Evolutionary conservation across 2,888 invertebrate species (phyloP), one percentile per base, ranked within the genome.

Genomic region (Enchytraeus crypticus): DNA sequence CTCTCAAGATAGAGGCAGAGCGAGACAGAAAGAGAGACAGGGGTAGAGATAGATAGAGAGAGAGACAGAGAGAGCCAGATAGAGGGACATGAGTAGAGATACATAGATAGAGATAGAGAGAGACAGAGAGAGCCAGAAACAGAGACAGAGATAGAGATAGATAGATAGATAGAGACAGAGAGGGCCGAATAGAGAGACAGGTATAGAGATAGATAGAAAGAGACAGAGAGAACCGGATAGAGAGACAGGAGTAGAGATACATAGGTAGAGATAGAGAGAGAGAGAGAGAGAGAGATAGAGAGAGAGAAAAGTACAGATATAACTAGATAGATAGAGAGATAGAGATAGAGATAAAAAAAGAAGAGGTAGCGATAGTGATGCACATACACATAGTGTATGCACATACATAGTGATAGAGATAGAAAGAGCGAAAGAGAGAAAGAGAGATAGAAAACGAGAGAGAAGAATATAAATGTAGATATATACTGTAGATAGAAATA

Each of bases 81-180:
- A 57, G 47, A 55, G 47, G 49, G 49, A 57, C 26, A 53, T 29
- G 32, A 18, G n/a, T 5, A 51, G 47, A 57, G 57, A 57, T 4
- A 57, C 49, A 57, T 8, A 57, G 51, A 56, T 26, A 57, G 11
- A 57, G 47, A 55, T 4, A 51, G 2, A 51, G 51, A 57, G 47
- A 57, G 49, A 57, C 14, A 57, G 5, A 57, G 21, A 57, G 49
- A 57, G 27, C 47, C 27, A 57, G 47, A 57, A 3, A 55, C 26
- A 57, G 47, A 57, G 47, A 57, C 27, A 57, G 47, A 57, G 23
- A 57, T 47, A 57, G 2, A 57, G 57, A 57, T 8, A 57, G 57
- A 57, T 26, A 57, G 57, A 57, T 26, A 57, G 57, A 53, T 8
- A 57, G 47, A 57, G 47, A 57, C 49, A 57, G 47, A 57, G 49